These are phyloP conservation scores for Phrixothrix hirtus DNA, from an alignment of 2,888 invertebrate species.

Conservation along the genomic window DNA sequence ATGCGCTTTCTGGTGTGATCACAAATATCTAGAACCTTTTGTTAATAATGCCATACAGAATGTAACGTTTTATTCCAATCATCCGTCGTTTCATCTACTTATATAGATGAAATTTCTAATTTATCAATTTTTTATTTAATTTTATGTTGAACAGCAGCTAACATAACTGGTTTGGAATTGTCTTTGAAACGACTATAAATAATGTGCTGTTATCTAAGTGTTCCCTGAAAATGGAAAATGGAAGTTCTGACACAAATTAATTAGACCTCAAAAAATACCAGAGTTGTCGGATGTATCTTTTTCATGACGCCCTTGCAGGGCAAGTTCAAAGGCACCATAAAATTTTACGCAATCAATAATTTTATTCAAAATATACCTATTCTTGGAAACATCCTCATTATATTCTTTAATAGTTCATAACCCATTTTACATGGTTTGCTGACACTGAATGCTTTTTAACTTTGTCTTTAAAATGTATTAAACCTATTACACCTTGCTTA, in stretches of 20 bases:
- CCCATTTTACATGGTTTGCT: too few relatives aligned
- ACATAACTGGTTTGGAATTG: too few relatives aligned
- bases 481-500: too few relatives aligned
- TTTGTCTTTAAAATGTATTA: too few relatives aligned
- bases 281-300: too few relatives aligned
- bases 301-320: constrained; percentile 40
- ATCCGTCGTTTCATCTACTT: constrained; percentile 36
- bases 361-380: too few relatives aligned
- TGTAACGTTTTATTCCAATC: constrained; percentile 33
- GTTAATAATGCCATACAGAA: constrained; percentile 22
- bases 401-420: constrained; percentile 23
- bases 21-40: constrained; percentile 38
- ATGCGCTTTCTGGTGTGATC: constrained; percentile 21
- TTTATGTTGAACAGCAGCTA: constrained; percentile 37
- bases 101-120: constrained; percentile 13
- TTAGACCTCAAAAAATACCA: too few relatives aligned
- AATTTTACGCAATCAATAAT: constrained; percentile 45
- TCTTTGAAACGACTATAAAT: too few relatives aligned
- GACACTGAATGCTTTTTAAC: too few relatives aligned
- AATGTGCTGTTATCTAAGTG: too few relatives aligned
- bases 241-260: too few relatives aligned
- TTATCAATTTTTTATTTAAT: constrained; percentile 33
- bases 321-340: constrained; percentile 44
- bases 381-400: constrained; percentile 35
- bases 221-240: too few relatives aligned